phyloP scores from a whole-genome alignment of 2,113 vertebrate species.

The Ophthalmolycus amberensis region DNA sequence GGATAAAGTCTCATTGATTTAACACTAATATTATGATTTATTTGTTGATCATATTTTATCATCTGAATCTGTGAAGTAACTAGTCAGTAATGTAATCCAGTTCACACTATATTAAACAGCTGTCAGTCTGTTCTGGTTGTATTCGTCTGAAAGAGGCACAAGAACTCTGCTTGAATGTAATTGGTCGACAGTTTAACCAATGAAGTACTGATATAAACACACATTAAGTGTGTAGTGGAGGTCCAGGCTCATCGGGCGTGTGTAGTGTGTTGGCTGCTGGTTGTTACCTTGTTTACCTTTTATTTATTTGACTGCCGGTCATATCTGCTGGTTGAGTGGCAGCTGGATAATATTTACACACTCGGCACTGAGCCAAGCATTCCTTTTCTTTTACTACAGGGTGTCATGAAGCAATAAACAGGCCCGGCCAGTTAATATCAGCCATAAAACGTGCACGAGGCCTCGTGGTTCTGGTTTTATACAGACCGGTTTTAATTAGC shows the following conservation, averaged over 20 bases:
- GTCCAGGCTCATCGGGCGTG: not conserved
- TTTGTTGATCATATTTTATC: not conserved
- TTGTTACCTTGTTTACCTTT: slow-evolving; percentile 16
- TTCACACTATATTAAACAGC: no score
- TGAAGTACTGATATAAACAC: no score
- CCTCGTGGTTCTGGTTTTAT: not conserved
- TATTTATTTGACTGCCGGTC: not conserved
- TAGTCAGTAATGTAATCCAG: not conserved
- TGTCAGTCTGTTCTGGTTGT: no score
- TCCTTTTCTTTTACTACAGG: not conserved
- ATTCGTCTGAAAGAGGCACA: no score
- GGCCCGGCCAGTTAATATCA: slow-evolving; percentile 6
- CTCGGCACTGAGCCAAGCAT: not conserved
- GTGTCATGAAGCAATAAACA: slow-evolving; percentile 19
- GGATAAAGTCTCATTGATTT: not conserved
- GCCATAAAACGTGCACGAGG: not conserved
- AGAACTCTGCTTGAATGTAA: no score
- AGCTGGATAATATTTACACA: slow-evolving; percentile 2
- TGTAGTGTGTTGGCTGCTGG: not conserved
- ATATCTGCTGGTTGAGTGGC: not conserved
- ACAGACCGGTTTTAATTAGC: not conserved
- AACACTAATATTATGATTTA: not conserved
- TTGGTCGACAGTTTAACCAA: no score
- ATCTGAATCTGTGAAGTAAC: not conserved
- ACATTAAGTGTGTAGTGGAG: not conserved